Conservation (phyloP, 2,888 invertebrate genomes). For the Deroplatys truncata region DNA sequence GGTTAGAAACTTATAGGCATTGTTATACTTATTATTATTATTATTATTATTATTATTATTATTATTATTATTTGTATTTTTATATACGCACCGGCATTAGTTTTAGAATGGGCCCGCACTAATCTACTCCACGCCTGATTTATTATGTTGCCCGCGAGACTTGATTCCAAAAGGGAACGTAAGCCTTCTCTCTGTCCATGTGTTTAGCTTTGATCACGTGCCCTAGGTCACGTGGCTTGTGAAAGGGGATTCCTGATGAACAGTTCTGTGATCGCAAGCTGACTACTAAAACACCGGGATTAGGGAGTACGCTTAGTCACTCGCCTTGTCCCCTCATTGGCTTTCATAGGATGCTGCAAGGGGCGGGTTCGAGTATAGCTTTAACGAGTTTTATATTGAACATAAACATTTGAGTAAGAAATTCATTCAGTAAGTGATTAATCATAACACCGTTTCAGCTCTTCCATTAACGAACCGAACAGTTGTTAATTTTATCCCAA, state of each 20-base stretch:
- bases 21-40: too few species aligned
- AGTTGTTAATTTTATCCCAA: too few species aligned
- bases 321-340: neutral
- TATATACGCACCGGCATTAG: too few species aligned
- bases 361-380: neutral
- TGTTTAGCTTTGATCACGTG: neutral
- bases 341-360: neutral
- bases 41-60: too few species aligned
- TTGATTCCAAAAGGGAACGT: neutral
- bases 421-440: too few species aligned
- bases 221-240: neutral
- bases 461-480: too few species aligned
- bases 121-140: neutral
- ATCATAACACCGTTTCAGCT: too few species aligned
- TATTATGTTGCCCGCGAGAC: neutral
- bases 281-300: neutral
- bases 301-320: neutral
- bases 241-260: neutral
- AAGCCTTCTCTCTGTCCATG: neutral
- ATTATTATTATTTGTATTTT: too few species aligned
- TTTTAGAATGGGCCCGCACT: too few species aligned
- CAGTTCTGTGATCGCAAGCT: neutral
- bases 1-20: too few species aligned
- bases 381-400: too few species aligned
- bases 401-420: too few species aligned